Evolutionary conservation across 2,797 vertebrate species (phyloP).

Genomic region (Coregonus sp.): DNA sequence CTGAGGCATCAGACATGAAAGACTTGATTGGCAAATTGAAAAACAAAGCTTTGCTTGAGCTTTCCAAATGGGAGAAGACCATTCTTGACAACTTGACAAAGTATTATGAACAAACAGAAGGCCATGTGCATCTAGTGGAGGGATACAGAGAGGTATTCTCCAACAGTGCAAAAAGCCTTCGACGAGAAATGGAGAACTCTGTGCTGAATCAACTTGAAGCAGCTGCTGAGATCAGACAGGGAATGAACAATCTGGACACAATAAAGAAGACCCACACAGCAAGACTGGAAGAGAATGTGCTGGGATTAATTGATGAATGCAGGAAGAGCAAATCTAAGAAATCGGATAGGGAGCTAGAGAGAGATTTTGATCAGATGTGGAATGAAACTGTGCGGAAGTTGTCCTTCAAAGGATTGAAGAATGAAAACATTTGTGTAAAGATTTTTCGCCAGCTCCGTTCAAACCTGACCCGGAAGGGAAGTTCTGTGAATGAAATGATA

Average conservation of each 20-base stretch:
- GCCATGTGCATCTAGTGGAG: conserved; percentile 65
- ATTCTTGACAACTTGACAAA: conserved; percentile 35
- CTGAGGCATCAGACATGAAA: conserved; percentile 1
- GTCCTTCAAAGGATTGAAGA: not conserved
- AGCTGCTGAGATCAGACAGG: conserved; percentile 48
- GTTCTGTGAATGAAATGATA: conserved; percentile 24
- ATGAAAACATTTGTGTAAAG: not conserved
- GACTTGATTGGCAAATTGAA: conserved; percentile 26
- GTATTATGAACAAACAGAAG: conserved; percentile 48
- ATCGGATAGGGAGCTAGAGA: conserved; percentile 27
- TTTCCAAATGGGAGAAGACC: conserved; percentile 45
- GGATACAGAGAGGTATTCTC: conserved; percentile 61
- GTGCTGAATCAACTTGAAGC: conserved; percentile 36
- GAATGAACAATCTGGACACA: conserved; percentile 47
- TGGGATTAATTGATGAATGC: conserved; percentile 47
- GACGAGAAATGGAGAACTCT: conserved; percentile 45
- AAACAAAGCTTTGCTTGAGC: conserved; percentile 32
- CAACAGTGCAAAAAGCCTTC: conserved; percentile 53
- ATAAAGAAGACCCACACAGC: conserved; percentile 53
- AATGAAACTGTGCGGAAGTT: not conserved
- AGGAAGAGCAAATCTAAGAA: conserved; percentile 10
- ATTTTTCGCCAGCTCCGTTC: not conserved
- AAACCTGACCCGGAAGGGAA: conserved; percentile 46
- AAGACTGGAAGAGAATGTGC: conserved; percentile 50
- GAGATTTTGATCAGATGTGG: conserved; percentile 56